Evolutionary conservation across 1,140 invertebrate genomes (phyloP), one percentile per base, ranked within the genome.

Genomic region (Apocrypta bakeri): DNA sequence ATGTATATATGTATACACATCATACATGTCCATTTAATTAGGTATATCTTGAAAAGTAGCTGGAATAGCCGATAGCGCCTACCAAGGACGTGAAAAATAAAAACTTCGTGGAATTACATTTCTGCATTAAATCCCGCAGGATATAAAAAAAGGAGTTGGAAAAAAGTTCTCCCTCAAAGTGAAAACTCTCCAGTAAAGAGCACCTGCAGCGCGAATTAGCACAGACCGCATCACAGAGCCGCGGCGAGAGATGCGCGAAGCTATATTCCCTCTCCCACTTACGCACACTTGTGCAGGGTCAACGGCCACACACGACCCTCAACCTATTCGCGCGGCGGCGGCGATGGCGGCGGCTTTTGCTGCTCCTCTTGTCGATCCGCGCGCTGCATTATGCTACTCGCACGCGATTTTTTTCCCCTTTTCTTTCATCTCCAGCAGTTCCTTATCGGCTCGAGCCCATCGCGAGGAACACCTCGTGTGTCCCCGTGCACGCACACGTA

Each of bases 261-360:
- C 64, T 79, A 66, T 68, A 29, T 66, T 31, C 7, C 61, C 48
- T 63, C 56, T 42, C 61, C 14, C 37, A 42, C 56, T 66, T 29
- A 68, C 61, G 68, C 61, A 40, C 48, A 40, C 14, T 77, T 63
- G 86, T 83, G 76, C 84, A 88, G 89, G 90, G 89, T 91, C 90
- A 91, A 91, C 89, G 90, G 86, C 90, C 90, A 91, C 86, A 83
- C 84, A 79, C 90, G 90, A 91, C 90, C 90, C 89, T 88, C 88
- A 88, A 91, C 88, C 88, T 91, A 91, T 90, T 87, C 88, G 86
- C 87, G 89, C 88, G 85, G 27, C 69, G 29, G 33, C 33, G 9
- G 33, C 33, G 33, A 9, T 9, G 33, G 33, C 33, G 33, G 27
- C 69, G 29, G 69, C 29, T 31, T 12, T 31, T 71, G 12, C 69